Conservation (phyloP, 2,888 invertebrate species). For the Drosophila melanocephala region DNA sequence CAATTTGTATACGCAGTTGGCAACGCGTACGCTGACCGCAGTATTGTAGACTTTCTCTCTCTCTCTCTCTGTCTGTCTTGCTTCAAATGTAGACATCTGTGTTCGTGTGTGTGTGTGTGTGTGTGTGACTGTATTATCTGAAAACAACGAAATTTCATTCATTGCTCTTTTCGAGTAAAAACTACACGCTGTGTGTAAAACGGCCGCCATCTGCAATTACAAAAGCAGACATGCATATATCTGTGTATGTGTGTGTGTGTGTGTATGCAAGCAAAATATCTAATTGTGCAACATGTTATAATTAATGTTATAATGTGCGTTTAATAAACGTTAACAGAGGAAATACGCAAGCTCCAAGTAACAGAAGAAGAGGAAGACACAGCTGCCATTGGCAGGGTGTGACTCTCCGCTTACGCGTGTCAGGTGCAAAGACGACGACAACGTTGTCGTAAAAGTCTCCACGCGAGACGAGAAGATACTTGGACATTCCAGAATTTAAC, state of each 20-base stretch:
- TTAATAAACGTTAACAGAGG: slow-evolving; percentile 23
- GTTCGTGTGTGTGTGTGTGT: slow-evolving; percentile 10
- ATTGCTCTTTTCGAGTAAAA: slow-evolving; percentile 78
- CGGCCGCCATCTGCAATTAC: slow-evolving; percentile 62
- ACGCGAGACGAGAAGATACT: slow-evolving; percentile 55
- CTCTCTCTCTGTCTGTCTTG: slow-evolving; percentile 39
- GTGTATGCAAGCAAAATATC: slow-evolving; percentile 16
- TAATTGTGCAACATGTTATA: slow-evolving; percentile 42
- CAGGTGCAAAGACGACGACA: slow-evolving; percentile 52
- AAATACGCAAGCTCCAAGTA: slow-evolving; percentile 26
- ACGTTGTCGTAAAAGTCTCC: slow-evolving; percentile 54
- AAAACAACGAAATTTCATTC: slow-evolving; percentile 82
- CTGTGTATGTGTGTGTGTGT: slow-evolving; percentile 3
- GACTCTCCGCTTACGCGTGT: slow-evolving; percentile 54
- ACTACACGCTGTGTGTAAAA: slow-evolving; percentile 56
- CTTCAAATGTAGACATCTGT: slow-evolving; percentile 43
- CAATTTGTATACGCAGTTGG: slow-evolving; percentile 57
- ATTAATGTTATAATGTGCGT: slow-evolving; percentile 20
- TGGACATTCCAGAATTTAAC: slow-evolving; percentile 76
- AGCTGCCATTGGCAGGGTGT: slow-evolving; percentile 48
- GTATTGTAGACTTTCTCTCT: slow-evolving; percentile 74
- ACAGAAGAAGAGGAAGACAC: slow-evolving; percentile 21
- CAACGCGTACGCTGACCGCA: slow-evolving; percentile 51
- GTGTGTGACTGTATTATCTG: slow-evolving; percentile 47
- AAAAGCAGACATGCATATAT: slow-evolving; percentile 8